Percentiles rank a stretch among this genome's conserved stretches.
These are phyloP conservation scores for Saimiri boliviensis DNA, from an alignment of 2,113 vertebrate species.

Conservation along the genomic window DNA sequence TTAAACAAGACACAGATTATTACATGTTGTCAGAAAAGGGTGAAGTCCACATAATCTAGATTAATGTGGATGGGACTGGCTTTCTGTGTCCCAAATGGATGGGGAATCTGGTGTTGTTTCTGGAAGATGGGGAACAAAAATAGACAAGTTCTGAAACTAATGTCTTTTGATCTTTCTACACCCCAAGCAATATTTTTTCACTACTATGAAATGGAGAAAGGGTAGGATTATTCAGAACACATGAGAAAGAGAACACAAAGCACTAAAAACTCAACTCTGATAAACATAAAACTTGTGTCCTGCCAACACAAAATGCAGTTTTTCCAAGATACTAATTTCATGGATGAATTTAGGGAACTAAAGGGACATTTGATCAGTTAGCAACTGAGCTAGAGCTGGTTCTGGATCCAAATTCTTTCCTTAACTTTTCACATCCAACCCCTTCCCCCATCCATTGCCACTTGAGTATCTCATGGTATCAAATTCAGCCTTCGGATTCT, in stretches of 20 bases:
- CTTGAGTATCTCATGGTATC: background rate
- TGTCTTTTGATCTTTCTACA: constrained; percentile 36
- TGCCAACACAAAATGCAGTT: constrained; percentile 39
- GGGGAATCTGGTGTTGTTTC: background rate
- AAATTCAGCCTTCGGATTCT: background rate
- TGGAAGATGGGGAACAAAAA: background rate
- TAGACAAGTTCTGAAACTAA: constrained; percentile 38
- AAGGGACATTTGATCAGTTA: constrained; percentile 47
- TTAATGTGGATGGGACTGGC: constrained; percentile 38
- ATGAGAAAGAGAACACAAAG: constrained; percentile 17
- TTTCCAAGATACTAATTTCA: constrained; percentile 58
- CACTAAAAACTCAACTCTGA: constrained; percentile 15
- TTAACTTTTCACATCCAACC: constrained; percentile 5
- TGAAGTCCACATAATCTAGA: constrained; percentile 35
- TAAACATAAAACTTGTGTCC: background rate
- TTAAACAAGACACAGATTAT: constrained; percentile 55
- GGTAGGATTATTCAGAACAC: constrained; percentile 42
- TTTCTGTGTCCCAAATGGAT: background rate
- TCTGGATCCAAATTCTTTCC: constrained; percentile 47
- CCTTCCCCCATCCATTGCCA: background rate
- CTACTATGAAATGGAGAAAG: background rate
- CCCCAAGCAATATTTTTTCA: background rate
- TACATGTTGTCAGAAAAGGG: constrained; percentile 49
- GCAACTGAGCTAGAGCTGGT: background rate
- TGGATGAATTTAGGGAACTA: constrained; percentile 47